Conservation (phyloP, 2,797 vertebrate species). For the Chelidonichthys spinosus region DNA sequence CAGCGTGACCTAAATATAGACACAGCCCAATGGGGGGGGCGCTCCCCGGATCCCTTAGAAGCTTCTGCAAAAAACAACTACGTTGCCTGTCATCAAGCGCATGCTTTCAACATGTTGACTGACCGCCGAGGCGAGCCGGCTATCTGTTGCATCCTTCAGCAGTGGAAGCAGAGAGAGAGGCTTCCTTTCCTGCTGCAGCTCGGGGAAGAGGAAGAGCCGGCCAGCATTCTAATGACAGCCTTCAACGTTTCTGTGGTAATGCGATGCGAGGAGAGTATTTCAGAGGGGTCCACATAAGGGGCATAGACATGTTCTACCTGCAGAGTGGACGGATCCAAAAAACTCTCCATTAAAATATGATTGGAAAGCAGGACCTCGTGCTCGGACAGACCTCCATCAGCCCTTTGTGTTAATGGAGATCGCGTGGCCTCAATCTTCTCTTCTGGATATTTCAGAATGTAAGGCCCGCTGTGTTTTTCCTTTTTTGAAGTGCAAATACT, state of each 20-base stretch:
- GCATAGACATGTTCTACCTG: slow-evolving; percentile 41
- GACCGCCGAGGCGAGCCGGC: no score
- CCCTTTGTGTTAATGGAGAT: slow-evolving; percentile 58
- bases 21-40: slow-evolving; percentile 32
- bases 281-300: background rate
- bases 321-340: slow-evolving; percentile 22
- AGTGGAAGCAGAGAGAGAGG: background rate
- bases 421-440: slow-evolving; percentile 50
- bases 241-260: slow-evolving; percentile 28
- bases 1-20: slow-evolving; percentile 66
- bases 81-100: slow-evolving; percentile 47
- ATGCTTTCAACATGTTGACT: slow-evolving; percentile 30
- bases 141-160: background rate
- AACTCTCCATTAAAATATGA: slow-evolving; percentile 54
- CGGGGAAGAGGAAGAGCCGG: background rate
- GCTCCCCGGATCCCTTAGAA: slow-evolving; percentile 35
- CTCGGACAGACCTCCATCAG: slow-evolving; percentile 25
- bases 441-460: slow-evolving; percentile 28
- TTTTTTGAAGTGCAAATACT: slow-evolving; percentile 36
- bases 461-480: slow-evolving; percentile 7
- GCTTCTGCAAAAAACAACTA: slow-evolving; percentile 31
- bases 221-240: slow-evolving; percentile 13
- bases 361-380: slow-evolving; percentile 50
- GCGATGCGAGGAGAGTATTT: slow-evolving; percentile 26
- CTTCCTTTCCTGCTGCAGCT: slow-evolving; percentile 1